Percentiles rank a stretch among this genome's conserved stretches.
These are phyloP conservation scores for Tenebrosternarchus preto DNA, from an alignment of 2,113 vertebrate genomes.

Conservation along the genomic window DNA sequence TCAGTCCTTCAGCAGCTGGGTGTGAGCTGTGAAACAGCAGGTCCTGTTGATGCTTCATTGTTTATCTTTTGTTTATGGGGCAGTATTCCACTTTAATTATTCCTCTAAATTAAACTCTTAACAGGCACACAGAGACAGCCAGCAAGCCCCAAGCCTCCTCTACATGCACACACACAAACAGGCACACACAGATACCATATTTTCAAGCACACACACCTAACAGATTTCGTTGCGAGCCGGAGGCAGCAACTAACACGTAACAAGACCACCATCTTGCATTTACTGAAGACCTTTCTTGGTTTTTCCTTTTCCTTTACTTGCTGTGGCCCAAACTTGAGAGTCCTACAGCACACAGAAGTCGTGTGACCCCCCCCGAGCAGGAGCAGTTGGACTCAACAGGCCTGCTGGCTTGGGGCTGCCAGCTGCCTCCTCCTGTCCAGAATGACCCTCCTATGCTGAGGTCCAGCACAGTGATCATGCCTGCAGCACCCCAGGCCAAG, in stretches of 20 bases:
- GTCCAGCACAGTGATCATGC: slow-evolving; percentile 65
- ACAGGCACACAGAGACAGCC: slow-evolving; percentile 93
- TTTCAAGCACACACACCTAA: slow-evolving; percentile 70
- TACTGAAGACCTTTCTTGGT: slow-evolving; percentile 46
- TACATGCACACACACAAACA: slow-evolving; percentile 55
- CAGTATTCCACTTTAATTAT: slow-evolving; percentile 99
- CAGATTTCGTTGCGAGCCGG: slow-evolving; percentile 68
- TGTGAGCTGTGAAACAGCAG: slow-evolving; percentile 97
- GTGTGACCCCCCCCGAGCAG: slow-evolving; percentile 24
- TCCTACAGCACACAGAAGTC: slow-evolving; percentile 6
- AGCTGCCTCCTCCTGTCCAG: slow-evolving; percentile 38
- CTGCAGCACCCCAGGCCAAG: slow-evolving; percentile 61
- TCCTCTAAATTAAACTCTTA: slow-evolving; percentile 99
- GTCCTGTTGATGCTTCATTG: slow-evolving; percentile 92
- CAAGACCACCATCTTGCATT: slow-evolving; percentile 65
- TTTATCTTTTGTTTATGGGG: slow-evolving; percentile 99
- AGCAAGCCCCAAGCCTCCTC: slow-evolving; percentile 57
- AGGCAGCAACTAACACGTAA: slow-evolving; percentile 56
- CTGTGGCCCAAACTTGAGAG: neutral
- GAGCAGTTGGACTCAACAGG: slow-evolving; percentile 59
- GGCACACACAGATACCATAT: slow-evolving; percentile 45
- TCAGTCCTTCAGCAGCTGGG: slow-evolving; percentile 94
- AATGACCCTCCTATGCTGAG: slow-evolving; percentile 62
- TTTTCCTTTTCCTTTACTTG: slow-evolving; percentile 37
- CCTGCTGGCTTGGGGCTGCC: slow-evolving; percentile 56